These are phyloP conservation scores for Stercorarius parasiticus DNA, from an alignment of 2,113 vertebrate species.

Conservation along the genomic window DNA sequence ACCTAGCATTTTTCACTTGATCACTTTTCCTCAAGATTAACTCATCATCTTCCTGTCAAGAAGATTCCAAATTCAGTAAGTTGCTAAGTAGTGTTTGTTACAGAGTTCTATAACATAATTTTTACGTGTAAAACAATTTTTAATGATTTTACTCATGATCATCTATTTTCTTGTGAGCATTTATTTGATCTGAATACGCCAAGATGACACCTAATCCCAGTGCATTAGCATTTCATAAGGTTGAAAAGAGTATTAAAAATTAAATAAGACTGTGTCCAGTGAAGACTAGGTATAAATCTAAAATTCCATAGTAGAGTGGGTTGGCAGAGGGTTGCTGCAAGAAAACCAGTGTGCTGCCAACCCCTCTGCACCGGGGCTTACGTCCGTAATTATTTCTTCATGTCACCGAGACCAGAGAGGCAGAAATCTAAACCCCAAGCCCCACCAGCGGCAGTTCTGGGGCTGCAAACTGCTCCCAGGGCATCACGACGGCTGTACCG, in stretches of 20 bases:
- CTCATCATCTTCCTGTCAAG: background rate
- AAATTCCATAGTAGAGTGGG: background rate
- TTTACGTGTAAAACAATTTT: background rate
- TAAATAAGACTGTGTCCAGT: background rate
- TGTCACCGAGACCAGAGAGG: background rate
- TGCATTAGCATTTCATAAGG: background rate
- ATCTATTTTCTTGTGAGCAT: background rate
- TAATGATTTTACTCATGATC: background rate
- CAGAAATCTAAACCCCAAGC: background rate
- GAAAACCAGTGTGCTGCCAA: background rate
- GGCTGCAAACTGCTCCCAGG: background rate
- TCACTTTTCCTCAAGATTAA: background rate
- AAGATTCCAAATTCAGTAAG: background rate
- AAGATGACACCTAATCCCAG: background rate
- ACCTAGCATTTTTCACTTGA: background rate
- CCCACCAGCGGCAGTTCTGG: background rate
- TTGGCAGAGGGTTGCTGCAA: background rate
- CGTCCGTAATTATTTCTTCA: background rate
- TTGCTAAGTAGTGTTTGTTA: accelerated
- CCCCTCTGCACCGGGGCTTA: background rate
- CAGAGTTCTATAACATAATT: accelerated
- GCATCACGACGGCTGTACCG: accelerated
- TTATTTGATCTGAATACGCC: background rate
- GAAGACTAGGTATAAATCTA: background rate
- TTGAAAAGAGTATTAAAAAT: background rate